Base-by-base conservation (phyloP, 2,113 vertebrate species). In the Murina feae region DNA sequence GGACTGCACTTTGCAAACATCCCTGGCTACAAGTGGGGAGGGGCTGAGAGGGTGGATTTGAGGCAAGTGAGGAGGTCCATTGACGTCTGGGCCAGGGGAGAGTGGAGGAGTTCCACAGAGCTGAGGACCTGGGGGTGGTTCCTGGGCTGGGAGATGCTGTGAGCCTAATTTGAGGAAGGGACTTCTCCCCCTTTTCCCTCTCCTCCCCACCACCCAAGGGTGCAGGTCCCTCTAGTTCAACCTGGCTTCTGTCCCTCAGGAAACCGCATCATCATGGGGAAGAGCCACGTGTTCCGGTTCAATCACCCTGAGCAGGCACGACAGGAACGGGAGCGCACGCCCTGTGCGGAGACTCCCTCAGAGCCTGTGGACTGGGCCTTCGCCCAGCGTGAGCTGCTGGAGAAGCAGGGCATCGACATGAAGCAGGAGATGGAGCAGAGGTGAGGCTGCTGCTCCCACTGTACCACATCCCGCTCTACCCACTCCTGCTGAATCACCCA, bases 341-440 rank as follows among this genome's bases (percentile, higher is more conserved):
- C 99, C 0, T 99, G 99, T 0, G 99, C 99, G 0, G 99, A 99
- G 92, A 99, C 99, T 0, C 99, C 99, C 0, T 98, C 98, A 0
- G 99, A 99, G 97, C 99, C 99, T 0, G 99, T 99, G 94, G 99
- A 99, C 98, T 99, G 99, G 99, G 99, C 99, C 18, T 99, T 99
- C 0, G 99, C 99, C 28, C 99, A 99, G 97, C 98, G 99, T 0
- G 99, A 99, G 97, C 98, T 99, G 92, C 98, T 99, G 97, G 99
- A 99, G 66, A 99, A 99, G 91, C 99, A 99, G 96, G 99, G 99
- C 97, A 99, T 99, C 0, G 99, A 99, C 98, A 99, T 99, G 99
- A 99, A 99, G 95, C 99, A 99, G 97, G 99, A 99, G 97, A 99
- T 99, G 99, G 99, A 99, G 87, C 99, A 99, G 96, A 99, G 99